Percentiles rank a stretch among this genome's conserved stretches.
Evolutionary conservation across 2,797 vertebrate species (phyloP).

Genomic region (Synanceia verrucosa): DNA sequence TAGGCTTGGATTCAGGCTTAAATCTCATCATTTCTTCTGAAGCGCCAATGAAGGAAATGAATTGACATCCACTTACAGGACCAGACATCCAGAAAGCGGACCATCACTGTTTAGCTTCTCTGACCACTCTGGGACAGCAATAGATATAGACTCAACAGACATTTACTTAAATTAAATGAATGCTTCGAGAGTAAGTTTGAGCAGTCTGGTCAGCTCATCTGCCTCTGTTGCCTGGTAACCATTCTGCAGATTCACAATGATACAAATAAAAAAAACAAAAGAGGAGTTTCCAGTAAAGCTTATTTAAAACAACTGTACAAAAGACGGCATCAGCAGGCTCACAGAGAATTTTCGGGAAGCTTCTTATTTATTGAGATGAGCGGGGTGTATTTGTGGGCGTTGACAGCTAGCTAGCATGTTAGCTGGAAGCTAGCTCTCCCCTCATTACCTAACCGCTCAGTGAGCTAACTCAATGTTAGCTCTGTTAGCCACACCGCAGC

Average conservation of each 20-base stretch:
- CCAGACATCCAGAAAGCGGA: too few relatives aligned
- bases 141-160: too few relatives aligned
- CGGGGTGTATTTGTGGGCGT: slow-evolving; percentile 15
- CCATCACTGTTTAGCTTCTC: too few relatives aligned
- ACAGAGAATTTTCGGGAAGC: neutral
- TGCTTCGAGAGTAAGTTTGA: too few relatives aligned
- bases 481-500: slow-evolving; percentile 1
- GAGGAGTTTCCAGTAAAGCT: neutral
- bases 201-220: too few relatives aligned
- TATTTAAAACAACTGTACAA: neutral
- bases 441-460: neutral
- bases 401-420: slow-evolving; percentile 2
- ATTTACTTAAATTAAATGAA: too few relatives aligned
- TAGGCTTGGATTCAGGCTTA: too few relatives aligned
- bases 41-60: too few relatives aligned
- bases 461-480: slow-evolving; percentile 28
- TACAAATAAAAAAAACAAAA: too few relatives aligned
- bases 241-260: neutral
- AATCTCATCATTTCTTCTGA: too few relatives aligned
- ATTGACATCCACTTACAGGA: too few relatives aligned
- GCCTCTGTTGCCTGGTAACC: neutral
- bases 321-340: neutral
- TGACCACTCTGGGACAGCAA: too few relatives aligned
- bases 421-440: slow-evolving; percentile 21
- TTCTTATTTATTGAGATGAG: neutral